Base-by-base conservation (phyloP, 2,888 invertebrate genomes). In the Cheilosia soror region DNA sequence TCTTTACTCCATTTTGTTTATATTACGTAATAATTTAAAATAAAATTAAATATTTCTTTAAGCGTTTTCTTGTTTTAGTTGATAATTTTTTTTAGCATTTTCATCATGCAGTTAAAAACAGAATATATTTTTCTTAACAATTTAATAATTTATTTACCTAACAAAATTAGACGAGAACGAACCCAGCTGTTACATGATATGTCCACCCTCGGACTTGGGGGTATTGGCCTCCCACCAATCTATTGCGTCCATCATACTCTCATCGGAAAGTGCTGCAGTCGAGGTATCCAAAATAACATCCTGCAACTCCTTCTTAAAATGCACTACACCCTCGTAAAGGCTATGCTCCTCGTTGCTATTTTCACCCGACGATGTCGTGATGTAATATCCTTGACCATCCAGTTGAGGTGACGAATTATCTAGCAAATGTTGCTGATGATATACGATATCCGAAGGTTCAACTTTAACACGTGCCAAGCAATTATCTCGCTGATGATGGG, bases 211-310 rank as follows among this genome's bases (percentile, higher is more conserved):
- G 2, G 91, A 91, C 87, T 91, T 91, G 60, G 92, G 91, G 1
- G 92, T 91, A 15, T 92, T 91, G 9, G 91, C 90, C 87, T 93
- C 93, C 94, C 94, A 94, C 94, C 94, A 94, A 65, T 93, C 93
- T 87, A 94, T 93, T 27, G 93, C 93, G 88, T 93, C 93, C 87
- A 93, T 93, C 91, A 93, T 93, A 87, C 93, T 92, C 88, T 93
- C 93, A 78, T 93, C 93, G 42, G 93, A 92, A 2, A 93, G 85
- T 0, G 85, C 80, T 27, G 87, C 88, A 3, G 88, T 84, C 29
- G 90, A 90, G 88, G 87, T 89, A 87, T 93, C 92, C 44, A 93
- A 89, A 20, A 93, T 90, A 63, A 92, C 91, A 33, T 93, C 89
- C 53, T 80, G 88, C 58, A 90, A 89, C 42, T 92, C 92, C 87